phyloP scores from a whole-genome alignment of 2,113 vertebrate species.

The Podiceps cristatus region DNA sequence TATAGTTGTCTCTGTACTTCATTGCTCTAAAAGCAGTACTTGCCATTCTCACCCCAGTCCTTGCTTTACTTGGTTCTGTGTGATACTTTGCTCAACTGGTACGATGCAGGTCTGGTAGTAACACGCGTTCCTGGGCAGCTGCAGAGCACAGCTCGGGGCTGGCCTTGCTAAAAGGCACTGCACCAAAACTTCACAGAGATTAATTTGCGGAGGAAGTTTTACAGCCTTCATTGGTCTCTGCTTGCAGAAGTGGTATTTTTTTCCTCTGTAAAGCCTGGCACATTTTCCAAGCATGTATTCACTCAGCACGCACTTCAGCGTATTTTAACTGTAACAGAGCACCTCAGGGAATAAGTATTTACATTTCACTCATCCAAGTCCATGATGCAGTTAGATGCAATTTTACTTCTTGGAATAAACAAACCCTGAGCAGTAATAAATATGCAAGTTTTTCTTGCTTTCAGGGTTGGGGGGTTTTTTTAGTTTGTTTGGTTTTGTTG shows the following conservation, averaged over 20 bases:
- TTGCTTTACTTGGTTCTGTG: not conserved
- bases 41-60: not conserved
- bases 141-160: not conserved
- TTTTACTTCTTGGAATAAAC: slow-evolving; percentile 2
- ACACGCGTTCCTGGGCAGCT: not conserved
- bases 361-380: not conserved
- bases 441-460: not conserved
- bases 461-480: not conserved
- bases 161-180: not conserved
- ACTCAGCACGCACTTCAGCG: not conserved
- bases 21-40: not conserved
- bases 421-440: not conserved
- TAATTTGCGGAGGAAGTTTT: not conserved
- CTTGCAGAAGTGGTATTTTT: not conserved
- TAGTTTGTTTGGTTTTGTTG: no score
- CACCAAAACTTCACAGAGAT: not conserved
- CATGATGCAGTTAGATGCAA: not conserved
- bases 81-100: not conserved
- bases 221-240: not conserved
- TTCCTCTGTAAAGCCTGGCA: not conserved
- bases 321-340: not conserved
- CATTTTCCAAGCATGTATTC: not conserved
- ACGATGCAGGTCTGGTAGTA: not conserved
- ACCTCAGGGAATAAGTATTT: not conserved
- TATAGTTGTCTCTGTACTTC: not conserved